Conservation (phyloP, 2,888 invertebrate genomes). For the Scaptomyza caliginosa region DNA sequence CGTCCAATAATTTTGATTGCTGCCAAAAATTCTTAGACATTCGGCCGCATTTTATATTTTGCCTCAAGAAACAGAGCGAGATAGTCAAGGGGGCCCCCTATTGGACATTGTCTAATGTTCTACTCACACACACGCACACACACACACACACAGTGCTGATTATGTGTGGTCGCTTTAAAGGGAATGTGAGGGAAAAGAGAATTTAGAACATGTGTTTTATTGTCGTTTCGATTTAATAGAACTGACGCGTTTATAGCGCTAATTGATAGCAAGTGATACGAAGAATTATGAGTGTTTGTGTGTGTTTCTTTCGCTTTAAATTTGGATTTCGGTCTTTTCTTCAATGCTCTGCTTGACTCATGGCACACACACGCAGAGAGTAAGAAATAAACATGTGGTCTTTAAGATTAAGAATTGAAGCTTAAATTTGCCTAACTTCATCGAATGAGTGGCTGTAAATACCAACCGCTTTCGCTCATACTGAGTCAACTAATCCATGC, state of each 20-base stretch:
- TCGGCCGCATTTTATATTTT: constrained; percentile 36
- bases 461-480: too few species aligned
- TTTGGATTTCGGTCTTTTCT: constrained; percentile 27
- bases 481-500: background rate
- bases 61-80: background rate
- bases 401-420: constrained; percentile 4
- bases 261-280: constrained; percentile 67
- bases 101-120: constrained; percentile 24
- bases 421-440: background rate
- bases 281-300: constrained; percentile 13
- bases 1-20: constrained; percentile 71
- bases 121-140: background rate
- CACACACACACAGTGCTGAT: background rate
- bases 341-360: constrained; percentile 42
- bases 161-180: background rate
- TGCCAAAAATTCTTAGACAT: constrained; percentile 68
- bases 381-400: background rate
- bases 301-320: constrained; percentile 5
- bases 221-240: constrained; percentile 17
- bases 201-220: constrained; percentile 24
- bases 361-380: background rate
- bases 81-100: background rate
- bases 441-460: too few species aligned
- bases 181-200: background rate
- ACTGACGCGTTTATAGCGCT: constrained; percentile 48